Evolutionary conservation across 2,888 invertebrate genomes (phyloP).

Genomic region (Aporophyla lueneburgensis): DNA sequence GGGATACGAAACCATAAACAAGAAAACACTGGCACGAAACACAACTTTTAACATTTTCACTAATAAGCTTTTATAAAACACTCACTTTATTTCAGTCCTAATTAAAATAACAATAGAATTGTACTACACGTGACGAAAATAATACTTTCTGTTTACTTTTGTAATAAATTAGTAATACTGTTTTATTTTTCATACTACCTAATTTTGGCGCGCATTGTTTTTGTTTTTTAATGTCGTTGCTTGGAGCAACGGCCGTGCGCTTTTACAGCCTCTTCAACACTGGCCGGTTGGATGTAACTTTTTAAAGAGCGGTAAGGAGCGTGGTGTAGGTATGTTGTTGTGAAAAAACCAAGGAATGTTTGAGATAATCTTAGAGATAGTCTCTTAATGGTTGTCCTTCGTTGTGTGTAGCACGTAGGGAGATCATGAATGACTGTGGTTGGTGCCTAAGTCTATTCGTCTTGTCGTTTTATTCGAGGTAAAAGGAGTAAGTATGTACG

Average conservation of each 20-base stretch:
- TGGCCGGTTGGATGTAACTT: conserved; percentile 50
- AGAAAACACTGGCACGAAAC: conserved; percentile 55
- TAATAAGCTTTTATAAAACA: neutral
- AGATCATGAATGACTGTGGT: neutral
- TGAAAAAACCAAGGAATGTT: conserved; percentile 58
- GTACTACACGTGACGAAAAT: neutral
- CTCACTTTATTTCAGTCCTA: neutral
- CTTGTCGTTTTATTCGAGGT: neutral
- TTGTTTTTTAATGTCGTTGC: conserved; percentile 38
- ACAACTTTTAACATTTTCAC: conserved; percentile 59
- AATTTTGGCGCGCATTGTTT: conserved; percentile 57
- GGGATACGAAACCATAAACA: conserved; percentile 46
- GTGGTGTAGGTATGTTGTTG: conserved; percentile 42
- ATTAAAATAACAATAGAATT: conserved; percentile 11
- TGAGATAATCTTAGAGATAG: conserved; percentile 59
- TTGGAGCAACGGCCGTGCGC: conserved; percentile 62
- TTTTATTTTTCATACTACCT: conserved; percentile 41
- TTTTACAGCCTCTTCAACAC: conserved; percentile 62
- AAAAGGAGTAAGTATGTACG: too few relatives aligned
- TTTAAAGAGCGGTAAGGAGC: conserved; percentile 34
- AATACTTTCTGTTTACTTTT: conserved; percentile 45
- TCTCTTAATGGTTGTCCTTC: conserved; percentile 36
- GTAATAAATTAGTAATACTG: conserved; percentile 20
- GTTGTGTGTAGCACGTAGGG: conserved; percentile 3
- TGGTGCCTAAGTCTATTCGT: too few relatives aligned